Conservation (phyloP, 2,888 invertebrate genomes). For the Odontomyia ornata region DNA sequence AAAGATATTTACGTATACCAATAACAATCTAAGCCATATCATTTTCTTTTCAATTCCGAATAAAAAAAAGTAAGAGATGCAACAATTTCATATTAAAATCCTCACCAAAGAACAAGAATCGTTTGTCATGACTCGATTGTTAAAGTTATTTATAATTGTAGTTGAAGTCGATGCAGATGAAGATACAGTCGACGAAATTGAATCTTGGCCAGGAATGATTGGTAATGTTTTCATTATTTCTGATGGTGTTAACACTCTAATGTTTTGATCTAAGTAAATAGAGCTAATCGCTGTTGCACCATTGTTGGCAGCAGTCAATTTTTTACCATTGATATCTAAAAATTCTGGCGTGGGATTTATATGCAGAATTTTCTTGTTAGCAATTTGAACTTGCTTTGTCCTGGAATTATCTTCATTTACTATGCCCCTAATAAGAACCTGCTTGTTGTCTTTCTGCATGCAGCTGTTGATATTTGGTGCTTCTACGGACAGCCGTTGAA, state of each 20-base stretch:
- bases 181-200: conserved; percentile 22
- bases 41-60: background rate
- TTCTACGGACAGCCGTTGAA: conserved; percentile 33
- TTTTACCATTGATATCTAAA: conserved; percentile 36
- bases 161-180: conserved; percentile 11
- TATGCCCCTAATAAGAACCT: conserved; percentile 31
- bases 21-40: conserved; percentile 43
- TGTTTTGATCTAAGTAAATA: conserved; percentile 77
- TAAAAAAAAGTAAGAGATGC: conserved; percentile 38
- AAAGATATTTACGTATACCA: conserved; percentile 38
- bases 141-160: conserved; percentile 14
- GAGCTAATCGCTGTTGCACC: conserved; percentile 25
- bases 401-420: conserved; percentile 39
- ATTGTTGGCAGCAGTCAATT: background rate
- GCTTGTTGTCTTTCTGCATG: conserved; percentile 41
- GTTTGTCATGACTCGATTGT: conserved; percentile 27
- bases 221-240: conserved; percentile 92
- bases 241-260: conserved; percentile 87
- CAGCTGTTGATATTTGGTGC: conserved; percentile 17
- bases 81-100: conserved; percentile 35
- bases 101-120: conserved; percentile 34
- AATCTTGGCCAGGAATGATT: conserved; percentile 67
- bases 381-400: conserved; percentile 15
- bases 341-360: conserved; percentile 20
- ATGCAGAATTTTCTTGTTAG: conserved; percentile 37